Conservation (phyloP, 2,113 vertebrate species). For the Chamaetylas fuelleborni region DNA sequence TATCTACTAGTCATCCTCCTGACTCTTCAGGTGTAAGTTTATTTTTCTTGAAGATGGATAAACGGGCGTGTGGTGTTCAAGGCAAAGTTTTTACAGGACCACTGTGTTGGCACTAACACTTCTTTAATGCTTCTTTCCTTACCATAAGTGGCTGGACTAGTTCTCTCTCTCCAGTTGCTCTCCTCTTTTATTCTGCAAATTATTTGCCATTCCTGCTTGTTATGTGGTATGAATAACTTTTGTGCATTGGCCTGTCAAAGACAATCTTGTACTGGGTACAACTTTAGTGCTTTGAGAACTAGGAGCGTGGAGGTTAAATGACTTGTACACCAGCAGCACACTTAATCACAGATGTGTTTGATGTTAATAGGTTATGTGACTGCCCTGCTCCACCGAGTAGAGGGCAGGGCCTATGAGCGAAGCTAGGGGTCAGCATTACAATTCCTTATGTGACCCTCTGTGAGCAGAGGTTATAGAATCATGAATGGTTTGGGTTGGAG, state of each 20-base stretch:
- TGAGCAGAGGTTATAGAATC: background rate
- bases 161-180: background rate
- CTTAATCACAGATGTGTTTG: background rate
- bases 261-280: background rate
- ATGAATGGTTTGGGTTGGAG: background rate
- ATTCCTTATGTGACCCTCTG: background rate
- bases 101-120: accelerated
- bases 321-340: background rate
- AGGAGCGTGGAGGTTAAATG: background rate
- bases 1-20: background rate
- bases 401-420: background rate
- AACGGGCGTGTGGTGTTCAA: background rate
- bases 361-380: accelerated
- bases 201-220: background rate
- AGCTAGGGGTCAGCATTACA: background rate
- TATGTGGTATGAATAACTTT: background rate
- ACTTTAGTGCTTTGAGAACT: background rate
- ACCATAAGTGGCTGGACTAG: background rate
- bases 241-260: background rate
- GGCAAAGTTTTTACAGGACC: background rate
- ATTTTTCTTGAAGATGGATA: background rate
- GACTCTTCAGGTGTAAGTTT: background rate
- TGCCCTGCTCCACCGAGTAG: background rate
- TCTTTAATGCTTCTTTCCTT: background rate
- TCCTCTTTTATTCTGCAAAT: background rate